phyloP scores from a whole-genome alignment of 2,113 vertebrate genomes.

The Anolis carolinensis region DNA sequence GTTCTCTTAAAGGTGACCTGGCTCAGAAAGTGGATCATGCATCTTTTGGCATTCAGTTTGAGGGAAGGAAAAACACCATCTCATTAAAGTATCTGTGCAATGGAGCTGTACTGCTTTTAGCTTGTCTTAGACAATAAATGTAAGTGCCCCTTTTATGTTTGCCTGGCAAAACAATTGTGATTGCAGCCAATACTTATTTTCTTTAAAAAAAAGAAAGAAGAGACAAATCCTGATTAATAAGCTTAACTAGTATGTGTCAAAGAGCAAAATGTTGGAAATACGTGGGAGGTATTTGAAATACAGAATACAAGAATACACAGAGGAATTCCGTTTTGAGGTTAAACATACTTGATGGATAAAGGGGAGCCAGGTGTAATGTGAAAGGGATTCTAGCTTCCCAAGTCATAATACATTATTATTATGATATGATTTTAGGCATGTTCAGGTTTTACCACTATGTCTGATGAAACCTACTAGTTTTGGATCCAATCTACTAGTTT shows the following conservation, averaged over 20 bases:
- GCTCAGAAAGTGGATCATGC: conserved; percentile 62
- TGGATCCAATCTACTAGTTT: neutral
- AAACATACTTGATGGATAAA: neutral
- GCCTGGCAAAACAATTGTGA: conserved; percentile 63
- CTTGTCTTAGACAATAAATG: conserved; percentile 50
- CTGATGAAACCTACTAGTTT: neutral
- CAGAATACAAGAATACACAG: neutral
- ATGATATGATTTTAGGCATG: neutral
- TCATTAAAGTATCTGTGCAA: conserved; percentile 33
- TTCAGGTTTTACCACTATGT: neutral
- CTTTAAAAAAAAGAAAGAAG: conserved; percentile 55
- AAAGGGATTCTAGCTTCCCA: neutral
- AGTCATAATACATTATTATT: neutral
- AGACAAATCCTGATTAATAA: conserved; percentile 68
- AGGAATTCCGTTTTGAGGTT: neutral
- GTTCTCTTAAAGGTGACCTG: conserved; percentile 76
- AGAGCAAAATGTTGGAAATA: conserved; percentile 64
- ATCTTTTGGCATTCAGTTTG: conserved; percentile 61
- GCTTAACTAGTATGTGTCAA: conserved; percentile 69
- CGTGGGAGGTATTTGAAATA: conserved; percentile 43
- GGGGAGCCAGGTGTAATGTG: neutral
- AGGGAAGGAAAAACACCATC: conserved; percentile 17
- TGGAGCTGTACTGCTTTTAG: conserved; percentile 14
- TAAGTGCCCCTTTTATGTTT: conserved; percentile 62
- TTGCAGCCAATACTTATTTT: conserved; percentile 59